Conservation (phyloP, 1,140 invertebrate species). For the Pseudomyrmex cubaensis region DNA sequence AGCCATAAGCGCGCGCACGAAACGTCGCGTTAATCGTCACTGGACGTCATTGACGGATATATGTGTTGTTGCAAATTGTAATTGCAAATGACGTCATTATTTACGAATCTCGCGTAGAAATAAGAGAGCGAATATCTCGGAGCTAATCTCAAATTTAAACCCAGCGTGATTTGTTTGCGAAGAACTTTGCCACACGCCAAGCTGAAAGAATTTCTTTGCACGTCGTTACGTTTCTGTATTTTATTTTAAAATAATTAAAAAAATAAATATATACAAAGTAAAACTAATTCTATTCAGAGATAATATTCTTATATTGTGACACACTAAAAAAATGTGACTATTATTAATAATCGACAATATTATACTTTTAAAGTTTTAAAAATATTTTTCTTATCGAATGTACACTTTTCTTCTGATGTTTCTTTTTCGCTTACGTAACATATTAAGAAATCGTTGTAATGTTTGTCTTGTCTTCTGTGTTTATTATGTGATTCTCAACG, state of each 20-base stretch:
- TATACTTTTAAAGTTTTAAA: background rate
- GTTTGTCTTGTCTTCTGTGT: background rate
- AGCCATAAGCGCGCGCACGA: background rate
- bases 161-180: slow-evolving; percentile 9
- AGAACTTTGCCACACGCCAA: background rate
- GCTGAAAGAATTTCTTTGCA: background rate
- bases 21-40: slow-evolving; percentile 20
- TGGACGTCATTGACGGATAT: background rate
- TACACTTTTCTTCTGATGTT: slow-evolving; percentile 3
- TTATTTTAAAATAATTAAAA: background rate
- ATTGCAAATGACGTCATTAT: slow-evolving; percentile 51
- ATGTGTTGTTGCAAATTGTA: slow-evolving; percentile 30
- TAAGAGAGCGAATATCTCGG: background rate
- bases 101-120: background rate
- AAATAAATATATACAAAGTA: background rate
- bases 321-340: background rate
- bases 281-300: too few species aligned
- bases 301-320: background rate
- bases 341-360: background rate
- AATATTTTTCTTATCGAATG: background rate
- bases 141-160: slow-evolving; percentile 23
- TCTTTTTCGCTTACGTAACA: background rate
- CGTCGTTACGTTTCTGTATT: background rate
- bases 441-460: background rate
- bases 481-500: slow-evolving; percentile 15